phyloP scores from a whole-genome alignment of 2,888 invertebrate genomes.

The Calephelis perditalis region DNA sequence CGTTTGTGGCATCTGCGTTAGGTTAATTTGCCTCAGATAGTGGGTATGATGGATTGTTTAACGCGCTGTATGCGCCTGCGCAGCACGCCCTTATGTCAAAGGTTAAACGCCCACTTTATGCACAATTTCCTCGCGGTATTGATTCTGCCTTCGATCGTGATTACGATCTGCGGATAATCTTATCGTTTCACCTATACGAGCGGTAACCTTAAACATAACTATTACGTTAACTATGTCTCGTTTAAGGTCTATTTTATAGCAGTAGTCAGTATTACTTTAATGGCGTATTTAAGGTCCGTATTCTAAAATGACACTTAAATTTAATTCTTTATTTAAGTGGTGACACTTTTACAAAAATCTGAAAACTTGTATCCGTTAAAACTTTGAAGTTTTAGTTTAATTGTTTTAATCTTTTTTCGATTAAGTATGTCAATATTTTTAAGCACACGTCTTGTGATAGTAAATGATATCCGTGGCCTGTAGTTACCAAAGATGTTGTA shows the following conservation, averaged over 20 bases:
- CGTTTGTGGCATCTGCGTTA: conserved; percentile 55
- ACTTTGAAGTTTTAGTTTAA: too few species aligned
- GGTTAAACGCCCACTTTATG: conserved; percentile 73
- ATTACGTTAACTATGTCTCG: conserved; percentile 4
- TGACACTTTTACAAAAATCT: too few species aligned
- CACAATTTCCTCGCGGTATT: conserved; percentile 67
- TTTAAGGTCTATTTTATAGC: neutral
- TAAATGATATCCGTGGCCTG: too few species aligned
- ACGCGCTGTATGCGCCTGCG: conserved; percentile 58
- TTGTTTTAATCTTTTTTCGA: too few species aligned
- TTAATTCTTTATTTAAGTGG: too few species aligned
- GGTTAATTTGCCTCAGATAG: conserved; percentile 68
- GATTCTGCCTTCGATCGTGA: conserved; percentile 68
- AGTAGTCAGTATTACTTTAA: too few species aligned
- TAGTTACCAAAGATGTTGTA: too few species aligned
- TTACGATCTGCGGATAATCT: conserved; percentile 48
- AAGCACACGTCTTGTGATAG: too few species aligned
- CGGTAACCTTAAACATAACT: conserved; percentile 1
- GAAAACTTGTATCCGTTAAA: too few species aligned
- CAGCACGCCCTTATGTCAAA: conserved; percentile 56
- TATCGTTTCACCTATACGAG: conserved; percentile 31
- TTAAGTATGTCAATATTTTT: too few species aligned
- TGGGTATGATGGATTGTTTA: conserved; percentile 64
- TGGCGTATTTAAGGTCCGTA: too few species aligned
- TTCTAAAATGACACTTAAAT: too few species aligned